Base-by-base conservation (phyloP, 2,797 vertebrate species). In the Myotis daubentonii region DNA sequence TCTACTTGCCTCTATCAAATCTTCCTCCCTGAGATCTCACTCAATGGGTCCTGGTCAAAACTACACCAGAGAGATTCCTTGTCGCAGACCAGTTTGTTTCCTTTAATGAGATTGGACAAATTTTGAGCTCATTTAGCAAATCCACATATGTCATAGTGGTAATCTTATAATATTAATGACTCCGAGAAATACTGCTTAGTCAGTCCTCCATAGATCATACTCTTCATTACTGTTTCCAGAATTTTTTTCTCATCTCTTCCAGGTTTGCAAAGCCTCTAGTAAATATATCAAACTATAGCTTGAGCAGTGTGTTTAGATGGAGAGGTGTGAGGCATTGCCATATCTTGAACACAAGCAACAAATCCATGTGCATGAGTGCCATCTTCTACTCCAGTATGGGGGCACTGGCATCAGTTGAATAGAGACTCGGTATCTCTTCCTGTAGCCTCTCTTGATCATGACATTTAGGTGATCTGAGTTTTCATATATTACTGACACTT, bases 71-170 rank as follows among this genome's bases (percentile, higher is more conserved):
- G 11, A 9, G 38, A 36, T 49, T 89, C 22, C 9, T 82, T 55
- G 47, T 28, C 8, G 6, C n/a, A 55, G 6, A 13, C 13, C 33
- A 78, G 13, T 57, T 78, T 87, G 49, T 72, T 76, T 93, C 6
- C 30, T 91, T 93, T 57, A 93, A 84, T 44, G 38, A 89, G 7
- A 36, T 20, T 87, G 33, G 94, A 20, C 30, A 91, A 89, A 91
- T 88, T 19, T 47, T 74, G 57, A 38, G n/a, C 11, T 93, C 76
- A 60, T 36, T 92, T 82, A 80, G 41, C 79, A 95, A 89, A 80
- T 87, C 91, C 76, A 62, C 16, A 30, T n/a, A 75, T 25, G 41
- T n/a, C 15, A 30, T 20, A 9, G 17, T 66, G 87, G 23, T 57
- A 16, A 30, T 72, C 60, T 89, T 57, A 72, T 0, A 91, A 33